Base-by-base conservation (phyloP, 2,113 vertebrate genomes). In the Grammomys dolichurus region DNA sequence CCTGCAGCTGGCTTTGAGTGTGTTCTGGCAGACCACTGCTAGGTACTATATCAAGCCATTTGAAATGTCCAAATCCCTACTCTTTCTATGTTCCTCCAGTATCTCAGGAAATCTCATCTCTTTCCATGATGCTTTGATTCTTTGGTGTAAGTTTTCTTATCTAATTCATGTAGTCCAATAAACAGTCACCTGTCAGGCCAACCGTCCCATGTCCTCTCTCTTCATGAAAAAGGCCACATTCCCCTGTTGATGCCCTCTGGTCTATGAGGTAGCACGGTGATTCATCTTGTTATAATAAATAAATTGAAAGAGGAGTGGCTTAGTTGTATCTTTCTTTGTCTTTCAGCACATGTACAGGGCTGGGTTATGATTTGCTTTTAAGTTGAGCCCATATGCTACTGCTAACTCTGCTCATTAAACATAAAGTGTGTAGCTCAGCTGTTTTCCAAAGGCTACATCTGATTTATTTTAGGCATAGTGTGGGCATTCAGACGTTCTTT, bases 401-500 rank as follows among this genome's bases (percentile, higher is more conserved):
- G 78, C 81, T 93, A 67, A 85, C 33, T 88, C 75, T 72, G 19
- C 82, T 95, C 89, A 87, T 89, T 87, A 87, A 63, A 58, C 58
- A 40, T 14, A 87, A 40, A 31, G 89, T 87, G 7, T 91, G 10
- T 89, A 92, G 63, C 60, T 78, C 54, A 51, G 11, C 80, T 85
- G 3, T 90, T 93, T 93, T 95, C 82, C 81, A 95, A 92, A 94
- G 63, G 51, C 56, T 82, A 51, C 46, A n/a, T 95, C 70, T 87
- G 28, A 60, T 82, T 67, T 69, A 26, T 82, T 80, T 94, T 58
- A 90, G 48, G 60, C 7, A 63, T 36, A 70, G 20, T 43, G 14
- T 94, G 56, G 43, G 63, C 33, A 43, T 76, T 33, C 1, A 20
- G 65, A 93, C 28, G n/a, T 78, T 92, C 54, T 89, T 0, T 93